Base-by-base conservation (phyloP, 2,113 vertebrate species). In the Ophiodon elongatus region DNA sequence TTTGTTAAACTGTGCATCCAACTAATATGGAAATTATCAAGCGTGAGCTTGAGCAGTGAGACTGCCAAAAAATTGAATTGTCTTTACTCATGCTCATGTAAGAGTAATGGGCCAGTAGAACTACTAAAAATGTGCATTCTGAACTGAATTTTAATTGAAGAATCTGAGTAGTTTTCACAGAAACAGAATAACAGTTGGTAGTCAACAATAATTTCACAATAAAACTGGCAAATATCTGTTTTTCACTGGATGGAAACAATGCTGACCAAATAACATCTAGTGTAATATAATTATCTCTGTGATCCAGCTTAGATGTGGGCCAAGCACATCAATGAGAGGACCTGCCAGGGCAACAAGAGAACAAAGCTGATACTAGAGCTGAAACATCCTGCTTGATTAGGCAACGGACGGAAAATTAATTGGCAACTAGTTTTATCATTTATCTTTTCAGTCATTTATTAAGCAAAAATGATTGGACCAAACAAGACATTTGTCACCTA, bases 11-110 rank as follows among this genome's bases (percentile, higher is more conserved):
- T 68, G 59, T 5, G 57, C 59, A 50, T 74, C 37, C 29, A 25
- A 19, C 52, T 59, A 59, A 82, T 66, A 56, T 75, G 47, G 33
- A 88, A 85, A 90, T 75, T 35, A 84, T 27, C 21, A 23, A 69
- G 84, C 31, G 59, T 72, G 57, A 80, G 64, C 76, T 65, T 78
- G 39, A 78, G 65, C 52, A n/a, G 54, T 62, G 41, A 15, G 33
- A 39, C 33, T 73, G 68, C 31, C 39, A 67, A 57, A 39, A 21
- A 72, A 76, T 7, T 62, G n/a, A 77, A 83, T 43, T 35, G 56
- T 60, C 56, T 52, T 74, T 72, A 69, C 57, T 91, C 62, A 73
- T 31, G 59, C 35, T 84, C 11, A 39, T 83, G 72, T 27, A 29
- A 57, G 59, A 50, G 54, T 71, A 73, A 85, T 81, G 67, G 59